A percentile compares a stretch with the other conserved stretches of the same genome.
Evolutionary conservation across 2,888 invertebrate species (phyloP).

Genomic region (Dicroscelio sp.): DNA sequence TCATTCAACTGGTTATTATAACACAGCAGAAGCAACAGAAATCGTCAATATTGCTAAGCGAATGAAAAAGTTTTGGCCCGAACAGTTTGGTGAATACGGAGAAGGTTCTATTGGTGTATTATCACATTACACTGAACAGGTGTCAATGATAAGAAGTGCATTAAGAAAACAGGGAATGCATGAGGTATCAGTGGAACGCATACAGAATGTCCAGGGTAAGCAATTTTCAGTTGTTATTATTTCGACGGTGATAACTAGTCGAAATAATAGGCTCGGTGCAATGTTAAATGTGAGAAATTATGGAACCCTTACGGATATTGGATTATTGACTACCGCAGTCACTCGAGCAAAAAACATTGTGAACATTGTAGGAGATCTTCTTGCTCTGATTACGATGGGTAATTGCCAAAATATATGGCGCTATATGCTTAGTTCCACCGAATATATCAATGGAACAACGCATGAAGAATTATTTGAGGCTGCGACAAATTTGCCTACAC

Average conservation of each 20-base stretch:
- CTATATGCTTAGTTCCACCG: constrained; percentile 93
- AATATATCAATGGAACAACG: constrained; percentile 86
- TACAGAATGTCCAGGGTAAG: constrained; percentile 97
- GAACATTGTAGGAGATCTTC: constrained; percentile 96
- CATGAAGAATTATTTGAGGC: constrained; percentile 68
- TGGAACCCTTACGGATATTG: constrained; percentile 96
- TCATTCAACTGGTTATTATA: constrained; percentile 95
- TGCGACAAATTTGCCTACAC: constrained; percentile 38
- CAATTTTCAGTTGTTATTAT: constrained; percentile 96
- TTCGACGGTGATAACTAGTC: constrained; percentile 95
- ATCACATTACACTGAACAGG: constrained; percentile 92
- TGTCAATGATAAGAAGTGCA: constrained; percentile 95
- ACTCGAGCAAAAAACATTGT: constrained; percentile 96
- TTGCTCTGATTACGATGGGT: constrained; percentile 96
- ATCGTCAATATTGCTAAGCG: constrained; percentile 95
- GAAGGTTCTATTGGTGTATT: not conserved
- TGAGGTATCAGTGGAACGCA: constrained; percentile 96
- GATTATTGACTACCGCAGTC: constrained; percentile 96
- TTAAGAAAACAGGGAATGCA: constrained; percentile 94
- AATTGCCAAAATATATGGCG: constrained; percentile 96
- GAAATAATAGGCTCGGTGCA: constrained; percentile 93
- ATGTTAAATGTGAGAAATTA: constrained; percentile 94
- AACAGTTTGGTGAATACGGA: constrained; percentile 93
- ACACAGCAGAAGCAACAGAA: constrained; percentile 96
- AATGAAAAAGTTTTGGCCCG: constrained; percentile 94